These are phyloP conservation scores for Glaucomys volans DNA, from an alignment of 2,113 vertebrate species.

Conservation along the genomic window DNA sequence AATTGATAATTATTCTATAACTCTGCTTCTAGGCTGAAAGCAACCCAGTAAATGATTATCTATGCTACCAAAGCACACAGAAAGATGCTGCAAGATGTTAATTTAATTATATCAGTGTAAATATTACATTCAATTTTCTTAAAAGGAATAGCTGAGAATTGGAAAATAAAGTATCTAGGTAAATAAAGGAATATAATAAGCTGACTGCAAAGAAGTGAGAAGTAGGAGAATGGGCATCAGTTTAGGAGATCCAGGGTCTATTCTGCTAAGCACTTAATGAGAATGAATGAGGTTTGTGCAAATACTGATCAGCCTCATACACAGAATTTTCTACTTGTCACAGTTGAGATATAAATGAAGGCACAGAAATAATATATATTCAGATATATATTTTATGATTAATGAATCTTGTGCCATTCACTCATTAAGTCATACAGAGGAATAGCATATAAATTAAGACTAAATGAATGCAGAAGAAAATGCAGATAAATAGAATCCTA, in stretches of 20 bases:
- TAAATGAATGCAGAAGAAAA: conserved; percentile 84
- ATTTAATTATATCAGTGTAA: conserved; percentile 72
- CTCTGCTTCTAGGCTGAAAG: conserved; percentile 53
- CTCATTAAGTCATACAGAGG: conserved; percentile 64
- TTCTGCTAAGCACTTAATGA: conserved; percentile 60
- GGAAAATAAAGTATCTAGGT: conserved; percentile 74
- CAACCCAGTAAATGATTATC: conserved; percentile 54
- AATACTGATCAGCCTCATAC: conserved; percentile 55
- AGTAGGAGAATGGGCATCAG: background rate
- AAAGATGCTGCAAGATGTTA: conserved; percentile 72
- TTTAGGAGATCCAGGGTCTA: conserved; percentile 43
- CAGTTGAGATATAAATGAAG: conserved; percentile 49
- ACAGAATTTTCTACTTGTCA: conserved; percentile 69
- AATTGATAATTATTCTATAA: conserved; percentile 47
- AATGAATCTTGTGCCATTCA: conserved; percentile 71
- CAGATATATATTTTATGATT: conserved; percentile 75
- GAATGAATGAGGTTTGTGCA: conserved; percentile 61
- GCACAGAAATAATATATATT: conserved; percentile 47
- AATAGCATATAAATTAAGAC: conserved; percentile 84
- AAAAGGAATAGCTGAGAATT: conserved; percentile 68
- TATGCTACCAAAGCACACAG: conserved; percentile 57
- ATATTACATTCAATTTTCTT: conserved; percentile 75
- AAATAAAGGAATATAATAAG: conserved; percentile 72
- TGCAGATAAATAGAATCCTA: conserved; percentile 84
- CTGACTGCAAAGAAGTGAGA: conserved; percentile 44